Percentiles rank a stretch among this genome's conserved stretches.
Conservation (phyloP, 2,797 vertebrate genomes). For the Monodelphis domestica region DNA sequence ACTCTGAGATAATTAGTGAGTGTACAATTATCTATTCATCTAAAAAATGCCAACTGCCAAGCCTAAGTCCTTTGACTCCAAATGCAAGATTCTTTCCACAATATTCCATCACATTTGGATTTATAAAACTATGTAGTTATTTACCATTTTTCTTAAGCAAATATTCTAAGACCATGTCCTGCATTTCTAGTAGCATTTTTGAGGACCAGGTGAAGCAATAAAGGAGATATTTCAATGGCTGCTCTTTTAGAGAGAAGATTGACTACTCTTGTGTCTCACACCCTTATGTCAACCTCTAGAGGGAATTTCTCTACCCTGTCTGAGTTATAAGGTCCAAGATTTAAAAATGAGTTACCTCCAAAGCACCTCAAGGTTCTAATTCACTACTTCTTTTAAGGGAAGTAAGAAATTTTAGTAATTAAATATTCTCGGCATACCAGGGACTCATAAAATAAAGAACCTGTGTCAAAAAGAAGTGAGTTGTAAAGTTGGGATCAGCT, state of each 20-base stretch:
- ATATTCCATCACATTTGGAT: neutral
- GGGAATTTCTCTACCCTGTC: neutral
- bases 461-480: conserved; percentile 3
- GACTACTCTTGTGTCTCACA: neutral
- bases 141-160: neutral
- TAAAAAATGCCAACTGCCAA: too few relatives aligned
- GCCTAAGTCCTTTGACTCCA: neutral
- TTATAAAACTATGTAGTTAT: neutral
- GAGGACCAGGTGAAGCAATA: neutral
- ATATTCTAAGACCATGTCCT: neutral
- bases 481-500: neutral
- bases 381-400: conserved; percentile 26
- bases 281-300: neutral
- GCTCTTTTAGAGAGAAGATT: neutral
- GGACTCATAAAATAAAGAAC: neutral
- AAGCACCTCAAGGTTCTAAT: neutral
- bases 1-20: conserved; percentile 34
- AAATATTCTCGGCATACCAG: neutral
- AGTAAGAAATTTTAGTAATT: neutral
- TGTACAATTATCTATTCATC: conserved; percentile 30
- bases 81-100: neutral
- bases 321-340: neutral
- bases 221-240: neutral
- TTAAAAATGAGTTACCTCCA: neutral
- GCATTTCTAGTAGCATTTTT: neutral